Percentiles rank a stretch among this genome's conserved stretches.
Evolutionary conservation across 2,113 vertebrate species (phyloP).

Genomic region (Phaethon lepturus): DNA sequence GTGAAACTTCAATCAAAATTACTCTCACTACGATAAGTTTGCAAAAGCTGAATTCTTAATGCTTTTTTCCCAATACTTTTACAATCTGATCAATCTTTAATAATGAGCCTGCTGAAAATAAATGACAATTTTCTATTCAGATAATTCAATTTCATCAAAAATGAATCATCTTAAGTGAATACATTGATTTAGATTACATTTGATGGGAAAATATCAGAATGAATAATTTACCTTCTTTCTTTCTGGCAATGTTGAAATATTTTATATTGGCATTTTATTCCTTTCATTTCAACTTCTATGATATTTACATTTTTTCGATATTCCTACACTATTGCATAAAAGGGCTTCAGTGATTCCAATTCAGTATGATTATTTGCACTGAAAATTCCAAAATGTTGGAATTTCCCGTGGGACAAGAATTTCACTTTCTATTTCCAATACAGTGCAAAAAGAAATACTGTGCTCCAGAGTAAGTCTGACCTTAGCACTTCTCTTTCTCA

Average conservation of each 20-base stretch:
- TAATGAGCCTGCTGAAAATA: conserved; percentile 17
- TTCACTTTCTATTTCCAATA: conserved; percentile 26
- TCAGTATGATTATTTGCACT: conserved; percentile 11
- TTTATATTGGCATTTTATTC: conserved; percentile 43
- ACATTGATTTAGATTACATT: conserved; percentile 57
- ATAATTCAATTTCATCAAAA: conserved; percentile 42
- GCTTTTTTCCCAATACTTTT: not conserved
- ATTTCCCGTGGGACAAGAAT: conserved; percentile 13
- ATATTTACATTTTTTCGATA: conserved; percentile 62
- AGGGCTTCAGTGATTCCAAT: not conserved
- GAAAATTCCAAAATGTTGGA: conserved; percentile 50
- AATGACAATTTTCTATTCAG: not conserved
- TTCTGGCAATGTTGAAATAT: conserved; percentile 13
- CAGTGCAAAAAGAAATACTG: not conserved
- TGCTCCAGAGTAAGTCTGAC: conserved; percentile 15
- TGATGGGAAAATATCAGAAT: conserved; percentile 49
- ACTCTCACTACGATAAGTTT: not conserved
- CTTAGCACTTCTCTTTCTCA: not conserved
- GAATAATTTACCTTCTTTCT: conserved; percentile 37
- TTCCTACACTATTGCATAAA: not conserved
- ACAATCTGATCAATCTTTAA: conserved; percentile 47
- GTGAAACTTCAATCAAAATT: conserved; percentile 47
- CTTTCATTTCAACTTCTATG: conserved; percentile 44
- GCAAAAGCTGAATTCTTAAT: conserved; percentile 13
- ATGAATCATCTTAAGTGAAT: conserved; percentile 31